Conservation (phyloP, 2,113 vertebrate genomes). For the Poicephalus gulielmi region DNA sequence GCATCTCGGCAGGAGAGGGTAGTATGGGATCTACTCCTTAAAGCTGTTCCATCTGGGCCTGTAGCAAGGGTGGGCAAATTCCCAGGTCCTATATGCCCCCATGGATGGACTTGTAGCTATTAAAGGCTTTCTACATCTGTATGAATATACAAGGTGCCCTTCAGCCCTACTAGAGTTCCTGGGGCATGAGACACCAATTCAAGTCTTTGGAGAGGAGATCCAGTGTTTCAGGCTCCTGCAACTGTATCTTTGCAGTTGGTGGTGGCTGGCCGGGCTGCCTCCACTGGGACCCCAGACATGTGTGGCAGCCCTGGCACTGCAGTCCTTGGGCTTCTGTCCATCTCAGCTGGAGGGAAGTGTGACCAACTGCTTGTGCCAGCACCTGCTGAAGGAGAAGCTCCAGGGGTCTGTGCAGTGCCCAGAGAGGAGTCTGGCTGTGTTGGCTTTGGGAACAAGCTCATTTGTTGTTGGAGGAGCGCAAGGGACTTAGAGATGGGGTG, state of each 20-base stretch:
- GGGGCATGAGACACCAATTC: not conserved
- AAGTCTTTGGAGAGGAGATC: not conserved
- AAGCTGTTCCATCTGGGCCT: not conserved
- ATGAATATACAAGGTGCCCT: not conserved
- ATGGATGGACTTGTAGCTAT: not conserved
- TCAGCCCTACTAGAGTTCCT: not conserved
- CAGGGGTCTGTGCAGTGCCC: not conserved
- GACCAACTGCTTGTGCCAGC: not conserved
- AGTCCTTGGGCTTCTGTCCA: not conserved
- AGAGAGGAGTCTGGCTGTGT: not conserved
- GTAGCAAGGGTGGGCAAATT: not conserved
- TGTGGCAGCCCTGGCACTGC: not conserved
- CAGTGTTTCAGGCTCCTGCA: not conserved
- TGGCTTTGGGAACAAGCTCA: not conserved
- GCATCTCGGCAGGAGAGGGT: conserved; percentile 53
- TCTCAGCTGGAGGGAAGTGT: not conserved
- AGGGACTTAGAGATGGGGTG: not conserved
- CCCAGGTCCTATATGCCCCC: not conserved
- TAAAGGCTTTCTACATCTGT: not conserved
- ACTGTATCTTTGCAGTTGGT: not conserved
- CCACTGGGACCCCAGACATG: not conserved
- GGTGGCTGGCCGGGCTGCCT: not conserved
- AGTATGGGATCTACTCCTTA: not conserved
- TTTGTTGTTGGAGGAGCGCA: not conserved
- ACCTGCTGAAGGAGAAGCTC: not conserved